phyloP scores from a whole-genome alignment of 2,797 vertebrate species.

The Knipowitschia caucasica region DNA sequence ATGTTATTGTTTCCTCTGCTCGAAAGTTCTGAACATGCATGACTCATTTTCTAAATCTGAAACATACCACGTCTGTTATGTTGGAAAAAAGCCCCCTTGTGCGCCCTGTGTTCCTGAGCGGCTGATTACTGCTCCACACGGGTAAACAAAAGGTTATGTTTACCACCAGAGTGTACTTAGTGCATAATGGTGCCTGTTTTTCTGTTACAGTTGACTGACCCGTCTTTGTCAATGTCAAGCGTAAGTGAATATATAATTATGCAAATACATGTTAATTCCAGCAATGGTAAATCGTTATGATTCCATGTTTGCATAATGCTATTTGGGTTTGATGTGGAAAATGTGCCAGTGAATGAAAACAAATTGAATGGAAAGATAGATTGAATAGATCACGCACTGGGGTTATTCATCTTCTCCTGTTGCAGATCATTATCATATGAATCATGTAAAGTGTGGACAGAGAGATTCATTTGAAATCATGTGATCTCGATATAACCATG shows the following conservation, averaged over 20 bases:
- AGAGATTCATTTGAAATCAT: background rate
- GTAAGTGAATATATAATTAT: background rate
- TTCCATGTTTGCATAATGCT: background rate
- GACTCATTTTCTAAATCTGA: no score
- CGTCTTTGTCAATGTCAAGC: conserved; percentile 5
- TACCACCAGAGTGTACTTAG: conserved; percentile 3
- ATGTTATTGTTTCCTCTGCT: no score
- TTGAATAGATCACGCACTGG: background rate
- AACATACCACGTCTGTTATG: no score
- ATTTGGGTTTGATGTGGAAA: background rate
- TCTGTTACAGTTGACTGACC: background rate
- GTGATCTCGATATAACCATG: no score
- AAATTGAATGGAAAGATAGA: background rate
- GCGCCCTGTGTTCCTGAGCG: no score
- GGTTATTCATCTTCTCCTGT: background rate
- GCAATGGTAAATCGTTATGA: background rate
- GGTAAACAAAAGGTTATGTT: conserved; percentile 3
- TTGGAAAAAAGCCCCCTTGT: no score
- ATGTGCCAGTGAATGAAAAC: background rate
- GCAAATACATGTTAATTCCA: background rate
- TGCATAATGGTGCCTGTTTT: background rate
- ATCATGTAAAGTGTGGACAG: background rate
- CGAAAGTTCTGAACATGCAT: no score
- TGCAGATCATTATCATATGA: background rate
- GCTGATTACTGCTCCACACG: conserved; percentile 1